Evolutionary conservation across 2,888 invertebrate genomes (phyloP).

Genomic region (Napeogenes inachia): DNA sequence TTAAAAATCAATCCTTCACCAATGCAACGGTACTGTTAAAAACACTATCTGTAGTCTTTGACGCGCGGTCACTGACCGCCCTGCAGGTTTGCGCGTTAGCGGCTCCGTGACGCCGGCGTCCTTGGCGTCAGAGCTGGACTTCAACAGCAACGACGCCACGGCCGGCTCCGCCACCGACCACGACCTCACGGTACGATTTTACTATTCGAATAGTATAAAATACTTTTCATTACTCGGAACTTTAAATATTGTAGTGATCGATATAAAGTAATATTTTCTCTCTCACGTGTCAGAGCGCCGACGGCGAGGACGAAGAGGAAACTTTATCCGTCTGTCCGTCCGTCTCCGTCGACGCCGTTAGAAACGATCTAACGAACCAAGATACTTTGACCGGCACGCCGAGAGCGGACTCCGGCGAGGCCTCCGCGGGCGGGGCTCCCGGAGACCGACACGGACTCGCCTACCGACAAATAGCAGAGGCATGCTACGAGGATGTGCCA

Average conservation of each 20-base stretch:
- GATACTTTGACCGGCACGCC: constrained; percentile 32
- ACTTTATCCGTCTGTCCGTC: constrained; percentile 75
- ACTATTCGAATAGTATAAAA: no score
- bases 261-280: background rate
- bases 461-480: constrained; percentile 60
- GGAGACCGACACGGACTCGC: constrained; percentile 57
- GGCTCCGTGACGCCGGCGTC: constrained; percentile 84
- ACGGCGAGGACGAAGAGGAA: constrained; percentile 78
- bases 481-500: constrained; percentile 62
- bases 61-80: no score
- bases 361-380: constrained; percentile 59
- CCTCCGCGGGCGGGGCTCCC: constrained; percentile 46
- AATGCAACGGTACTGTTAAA: no score
- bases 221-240: no score
- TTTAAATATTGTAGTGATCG: no score
- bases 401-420: constrained; percentile 37
- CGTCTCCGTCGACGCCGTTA: constrained; percentile 55
- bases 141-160: constrained; percentile 82
- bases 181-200: constrained; percentile 65
- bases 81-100: constrained; percentile 74
- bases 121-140: constrained; percentile 79
- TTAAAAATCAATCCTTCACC: no score
- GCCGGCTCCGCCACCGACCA: constrained; percentile 80
- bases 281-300: constrained; percentile 54
- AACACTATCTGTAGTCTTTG: no score